Evolutionary conservation across 2,113 vertebrate species (phyloP).

Genomic region (Tetrax tetrax): DNA sequence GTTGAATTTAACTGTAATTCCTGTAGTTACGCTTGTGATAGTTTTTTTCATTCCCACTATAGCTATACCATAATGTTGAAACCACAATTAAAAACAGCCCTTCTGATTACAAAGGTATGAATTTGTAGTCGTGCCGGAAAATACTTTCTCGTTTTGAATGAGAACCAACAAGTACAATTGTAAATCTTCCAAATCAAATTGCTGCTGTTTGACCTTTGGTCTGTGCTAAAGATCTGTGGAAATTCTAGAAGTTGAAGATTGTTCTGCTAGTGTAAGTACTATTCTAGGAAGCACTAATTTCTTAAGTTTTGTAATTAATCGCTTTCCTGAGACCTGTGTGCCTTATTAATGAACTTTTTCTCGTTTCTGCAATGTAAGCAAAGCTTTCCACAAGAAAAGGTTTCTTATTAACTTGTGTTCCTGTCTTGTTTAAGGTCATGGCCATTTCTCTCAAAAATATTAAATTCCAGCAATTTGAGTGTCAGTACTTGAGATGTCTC

Average conservation of each 20-base stretch:
- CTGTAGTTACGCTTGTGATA: neutral
- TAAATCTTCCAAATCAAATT: neutral
- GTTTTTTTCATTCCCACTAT: rapidly evolving
- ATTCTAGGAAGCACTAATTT: neutral
- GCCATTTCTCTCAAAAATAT: neutral
- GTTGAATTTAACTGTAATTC: neutral
- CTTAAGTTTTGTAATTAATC: neutral
- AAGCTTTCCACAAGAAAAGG: neutral
- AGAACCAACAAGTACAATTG: neutral
- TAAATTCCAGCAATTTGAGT: neutral
- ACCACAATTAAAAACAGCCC: neutral
- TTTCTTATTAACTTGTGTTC: neutral
- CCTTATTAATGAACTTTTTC: neutral
- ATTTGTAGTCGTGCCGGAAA: neutral
- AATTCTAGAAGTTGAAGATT: neutral
- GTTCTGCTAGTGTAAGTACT: neutral
- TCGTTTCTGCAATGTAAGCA: neutral
- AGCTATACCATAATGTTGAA: neutral
- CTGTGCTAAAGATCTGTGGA: neutral
- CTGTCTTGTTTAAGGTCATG: neutral
- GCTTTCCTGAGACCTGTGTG: neutral
- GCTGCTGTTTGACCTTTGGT: neutral
- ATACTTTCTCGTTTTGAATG: neutral
- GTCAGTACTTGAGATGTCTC: neutral
- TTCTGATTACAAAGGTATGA: neutral